A percentile compares a stretch with the other conserved stretches of the same genome.
phyloP scores from a whole-genome alignment of 1,140 invertebrate species.

The Myzus persicae region DNA sequence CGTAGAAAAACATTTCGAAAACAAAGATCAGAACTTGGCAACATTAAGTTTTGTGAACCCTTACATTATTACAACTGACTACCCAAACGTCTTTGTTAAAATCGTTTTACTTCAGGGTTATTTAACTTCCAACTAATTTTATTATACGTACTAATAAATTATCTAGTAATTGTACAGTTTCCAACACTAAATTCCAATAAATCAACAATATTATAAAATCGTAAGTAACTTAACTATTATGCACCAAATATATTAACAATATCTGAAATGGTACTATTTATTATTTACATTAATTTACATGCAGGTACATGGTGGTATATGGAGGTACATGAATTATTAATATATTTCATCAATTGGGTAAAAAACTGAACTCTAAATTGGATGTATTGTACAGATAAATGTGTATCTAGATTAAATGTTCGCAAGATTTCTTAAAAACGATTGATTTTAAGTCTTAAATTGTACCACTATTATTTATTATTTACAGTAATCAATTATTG shows the following conservation, averaged over 20 bases:
- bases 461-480: background rate
- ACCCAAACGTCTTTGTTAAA: background rate
- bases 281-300: background rate
- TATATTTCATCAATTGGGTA: too few relatives aligned
- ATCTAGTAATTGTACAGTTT: background rate
- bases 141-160: background rate
- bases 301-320: too few relatives aligned
- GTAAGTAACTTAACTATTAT: background rate
- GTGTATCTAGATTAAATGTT: background rate
- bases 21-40: background rate
- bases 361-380: background rate
- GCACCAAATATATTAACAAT: background rate
- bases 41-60: background rate
- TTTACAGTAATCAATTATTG: too few relatives aligned
- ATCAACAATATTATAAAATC: background rate
- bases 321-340: too few relatives aligned
- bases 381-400: too few relatives aligned
- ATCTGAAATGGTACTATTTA: background rate
- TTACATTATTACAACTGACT: background rate
- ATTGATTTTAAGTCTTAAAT: background rate
- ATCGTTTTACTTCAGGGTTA: background rate
- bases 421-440: background rate
- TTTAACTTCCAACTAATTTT: slow-evolving; percentile 18
- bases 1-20: background rate
- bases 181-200: background rate